Evolutionary conservation across 2,888 invertebrate genomes (phyloP).

Genomic region (Dasypolia templi): DNA sequence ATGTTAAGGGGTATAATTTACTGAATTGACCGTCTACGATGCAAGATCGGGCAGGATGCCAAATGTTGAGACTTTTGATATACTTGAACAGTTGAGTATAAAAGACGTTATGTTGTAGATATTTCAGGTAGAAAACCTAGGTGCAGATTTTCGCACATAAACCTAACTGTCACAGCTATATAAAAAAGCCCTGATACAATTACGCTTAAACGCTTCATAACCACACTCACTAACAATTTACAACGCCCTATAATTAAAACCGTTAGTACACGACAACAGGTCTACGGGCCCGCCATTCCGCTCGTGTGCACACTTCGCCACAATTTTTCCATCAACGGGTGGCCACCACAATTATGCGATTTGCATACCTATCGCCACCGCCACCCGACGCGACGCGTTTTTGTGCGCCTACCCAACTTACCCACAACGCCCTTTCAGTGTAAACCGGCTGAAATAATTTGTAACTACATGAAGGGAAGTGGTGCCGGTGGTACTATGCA

Average conservation of each 20-base stretch:
- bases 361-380: slow-evolving; percentile 79
- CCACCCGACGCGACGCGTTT: slow-evolving; percentile 62
- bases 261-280: slow-evolving; percentile 29
- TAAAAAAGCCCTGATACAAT: background rate
- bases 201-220: slow-evolving; percentile 13
- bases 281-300: slow-evolving; percentile 54
- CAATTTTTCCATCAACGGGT: slow-evolving; percentile 66
- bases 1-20: slow-evolving; percentile 51
- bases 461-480: slow-evolving; percentile 54
- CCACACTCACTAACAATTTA: slow-evolving; percentile 14
- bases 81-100: background rate
- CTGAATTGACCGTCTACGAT: slow-evolving; percentile 24
- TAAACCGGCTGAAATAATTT: slow-evolving; percentile 60
- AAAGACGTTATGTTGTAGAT: background rate
- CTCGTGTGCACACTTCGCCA: slow-evolving; percentile 62
- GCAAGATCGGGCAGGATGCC: slow-evolving; percentile 21
- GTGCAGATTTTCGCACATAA: background rate
- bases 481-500: slow-evolving; percentile 33
- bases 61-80: slow-evolving; percentile 15
- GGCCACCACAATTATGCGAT: slow-evolving; percentile 79
- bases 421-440: slow-evolving; percentile 65
- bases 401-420: slow-evolving; percentile 57
- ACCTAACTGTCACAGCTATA: background rate
- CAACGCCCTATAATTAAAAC: slow-evolving; percentile 45
- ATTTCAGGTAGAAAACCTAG: background rate